Evolutionary conservation across 2,888 invertebrate genomes (phyloP), one percentile per base, ranked within the genome.

Genomic region (Agrochola circellaris): DNA sequence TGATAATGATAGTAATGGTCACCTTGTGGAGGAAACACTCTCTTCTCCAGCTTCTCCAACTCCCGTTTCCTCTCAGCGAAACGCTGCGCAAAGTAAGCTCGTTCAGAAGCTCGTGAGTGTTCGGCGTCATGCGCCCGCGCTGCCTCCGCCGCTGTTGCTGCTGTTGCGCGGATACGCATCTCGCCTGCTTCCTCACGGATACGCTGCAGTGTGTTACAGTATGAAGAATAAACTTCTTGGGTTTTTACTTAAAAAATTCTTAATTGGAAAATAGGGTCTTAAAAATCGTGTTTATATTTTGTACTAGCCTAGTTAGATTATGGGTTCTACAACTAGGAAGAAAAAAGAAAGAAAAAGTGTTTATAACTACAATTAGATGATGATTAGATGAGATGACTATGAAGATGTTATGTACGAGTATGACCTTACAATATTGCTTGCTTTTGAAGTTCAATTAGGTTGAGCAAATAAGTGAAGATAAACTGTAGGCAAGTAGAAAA

Each of bases 131-230:
- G 97, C 1, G 98, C 98, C 9, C 97, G 97, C 84, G 97, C 97
- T 79, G 98, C 98, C 90, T 98, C 98, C 13, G 97, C 97, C 6
- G 97, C 96, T 0, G 98, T 97, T 0, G 97, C 97, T 0, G 97
- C 97, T 73, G 98, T 97, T 0, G 98, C 98, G 0, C 97, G 97
- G 62, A 98, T 97, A 26, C 98, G 97, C 96, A 98, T 97, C 84
- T 97, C 97, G 0, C 98, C 97, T 8, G 98, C 98, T 93, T 98
- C 98, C 61, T 97, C 97, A 84, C 98, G 97, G 0, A 98, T 97
- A 90, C 97, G 95, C 97, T 65, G 42, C n/a, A 38, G 8, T 15
- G 6, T n/a, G 15, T 51, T 23, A 51, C 51, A 51, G 23, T 23
- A 51, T 51, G 23, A 9, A 51, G 0, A 51, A 51, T 51, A 9